Evolutionary conservation across 1,140 invertebrate species (phyloP).

Genomic region (Caerostris extrusa): DNA sequence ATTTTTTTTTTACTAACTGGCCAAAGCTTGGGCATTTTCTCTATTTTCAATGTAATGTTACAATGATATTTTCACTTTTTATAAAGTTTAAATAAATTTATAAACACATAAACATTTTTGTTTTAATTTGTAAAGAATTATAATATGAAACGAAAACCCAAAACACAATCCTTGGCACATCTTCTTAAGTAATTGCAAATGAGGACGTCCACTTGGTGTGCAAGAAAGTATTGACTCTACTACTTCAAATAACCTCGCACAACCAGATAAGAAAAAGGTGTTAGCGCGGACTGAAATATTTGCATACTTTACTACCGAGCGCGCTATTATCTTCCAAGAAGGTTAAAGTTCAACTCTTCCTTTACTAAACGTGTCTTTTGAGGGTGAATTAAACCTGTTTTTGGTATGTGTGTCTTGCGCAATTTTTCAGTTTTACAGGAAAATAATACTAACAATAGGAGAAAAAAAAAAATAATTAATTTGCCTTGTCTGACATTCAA

Average conservation of each 20-base stretch:
- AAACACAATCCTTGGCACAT: background rate
- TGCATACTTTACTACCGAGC: slow-evolving; percentile 1
- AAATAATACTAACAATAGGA: background rate
- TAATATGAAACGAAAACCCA: background rate
- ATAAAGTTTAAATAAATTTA: too few relatives aligned
- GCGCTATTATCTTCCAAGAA: background rate
- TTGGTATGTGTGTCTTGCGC: background rate
- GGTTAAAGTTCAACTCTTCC: background rate
- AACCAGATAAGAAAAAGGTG: slow-evolving; percentile 25
- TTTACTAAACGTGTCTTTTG: background rate
- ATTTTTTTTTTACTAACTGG: too few relatives aligned
- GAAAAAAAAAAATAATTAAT: background rate
- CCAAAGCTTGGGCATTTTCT: too few relatives aligned
- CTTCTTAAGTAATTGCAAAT: background rate
- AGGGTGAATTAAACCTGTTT: slow-evolving; percentile 24
- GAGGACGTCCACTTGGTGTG: background rate
- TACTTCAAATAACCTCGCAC: background rate
- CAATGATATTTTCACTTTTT: too few relatives aligned
- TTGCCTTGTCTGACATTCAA: background rate
- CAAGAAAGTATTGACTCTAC: background rate
- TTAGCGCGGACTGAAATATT: background rate
- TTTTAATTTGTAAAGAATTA: too few relatives aligned
- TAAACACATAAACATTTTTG: too few relatives aligned
- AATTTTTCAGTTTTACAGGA: background rate
- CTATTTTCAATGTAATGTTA: too few relatives aligned